Percentiles rank a stretch among this genome's conserved stretches.
Conservation (phyloP, 2,888 invertebrate genomes). For the Pterobdella sp. region DNA sequence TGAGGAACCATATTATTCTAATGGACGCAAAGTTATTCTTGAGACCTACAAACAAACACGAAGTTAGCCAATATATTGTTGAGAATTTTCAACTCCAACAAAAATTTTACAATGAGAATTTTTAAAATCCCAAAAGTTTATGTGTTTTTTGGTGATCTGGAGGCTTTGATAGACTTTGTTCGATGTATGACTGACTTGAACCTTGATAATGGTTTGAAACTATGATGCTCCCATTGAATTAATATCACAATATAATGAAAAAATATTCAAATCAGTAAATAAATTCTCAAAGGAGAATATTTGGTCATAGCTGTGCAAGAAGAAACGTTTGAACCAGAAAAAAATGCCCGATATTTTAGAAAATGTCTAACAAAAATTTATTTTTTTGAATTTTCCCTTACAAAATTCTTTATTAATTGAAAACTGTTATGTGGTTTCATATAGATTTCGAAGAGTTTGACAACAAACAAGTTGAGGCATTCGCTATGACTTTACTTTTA, state of each 20-base stretch:
- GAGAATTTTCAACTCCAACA: no score
- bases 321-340: conserved; percentile 60
- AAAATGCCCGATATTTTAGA: conserved; percentile 42
- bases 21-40: conserved; percentile 59
- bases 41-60: conserved; percentile 69
- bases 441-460: conserved; percentile 30
- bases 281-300: conserved; percentile 25
- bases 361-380: conserved; percentile 42
- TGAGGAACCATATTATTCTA: conserved; percentile 40
- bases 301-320: conserved; percentile 78
- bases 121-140: conserved; percentile 77
- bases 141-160: conserved; percentile 78
- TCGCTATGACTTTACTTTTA: conserved; percentile 35
- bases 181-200: conserved; percentile 61
- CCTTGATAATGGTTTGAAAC: conserved; percentile 61
- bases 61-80: no score
- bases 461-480: conserved; percentile 29
- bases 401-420: no score
- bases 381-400: neutral
- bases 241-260: no score
- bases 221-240: no score
- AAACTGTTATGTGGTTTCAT: no score
- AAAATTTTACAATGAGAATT: no score
- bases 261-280: no score
- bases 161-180: conserved; percentile 76